Percentiles rank a stretch among this genome's conserved stretches.
phyloP scores from a whole-genome alignment of 2,888 invertebrate genomes.

The Alloplasta piceator region DNA sequence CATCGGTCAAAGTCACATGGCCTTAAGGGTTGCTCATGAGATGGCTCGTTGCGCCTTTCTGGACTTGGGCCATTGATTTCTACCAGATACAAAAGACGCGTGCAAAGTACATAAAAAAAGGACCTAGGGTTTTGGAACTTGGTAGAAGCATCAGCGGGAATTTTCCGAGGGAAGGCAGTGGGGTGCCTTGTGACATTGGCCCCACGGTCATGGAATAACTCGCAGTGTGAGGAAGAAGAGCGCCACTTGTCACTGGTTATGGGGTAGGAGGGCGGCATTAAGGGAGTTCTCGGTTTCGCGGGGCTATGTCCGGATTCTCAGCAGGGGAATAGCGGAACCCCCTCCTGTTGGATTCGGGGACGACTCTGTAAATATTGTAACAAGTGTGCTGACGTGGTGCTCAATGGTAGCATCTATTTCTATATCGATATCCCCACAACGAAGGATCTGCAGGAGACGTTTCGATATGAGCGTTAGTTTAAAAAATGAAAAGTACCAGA shows the following conservation, averaged over 20 bases:
- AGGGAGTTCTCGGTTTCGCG: constrained; percentile 50
- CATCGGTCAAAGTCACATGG: too few relatives aligned
- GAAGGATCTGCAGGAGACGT: too few relatives aligned
- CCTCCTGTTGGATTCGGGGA: constrained; percentile 75
- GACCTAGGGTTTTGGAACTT: constrained; percentile 62
- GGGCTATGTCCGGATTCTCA: constrained; percentile 45
- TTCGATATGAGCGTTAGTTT: too few relatives aligned
- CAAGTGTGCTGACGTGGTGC: constrained; percentile 80
- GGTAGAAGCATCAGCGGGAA: constrained; percentile 18
- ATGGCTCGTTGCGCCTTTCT: too few relatives aligned
- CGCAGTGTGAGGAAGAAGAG: constrained; percentile 57
- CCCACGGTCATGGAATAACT: too few relatives aligned
- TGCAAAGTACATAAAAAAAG: constrained; percentile 25
- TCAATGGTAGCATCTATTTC: too few relatives aligned
- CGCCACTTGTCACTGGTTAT: constrained; percentile 79
- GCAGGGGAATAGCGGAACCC: constrained; percentile 71
- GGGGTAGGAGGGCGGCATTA: constrained; percentile 61
- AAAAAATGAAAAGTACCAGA: too few relatives aligned
- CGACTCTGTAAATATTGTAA: constrained; percentile 83
- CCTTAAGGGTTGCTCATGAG: too few relatives aligned
- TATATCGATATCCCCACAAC: too few relatives aligned
- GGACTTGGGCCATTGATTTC: too few relatives aligned
- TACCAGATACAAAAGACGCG: too few relatives aligned
- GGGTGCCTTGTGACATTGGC: constrained; percentile 64
- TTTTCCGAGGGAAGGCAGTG: constrained; percentile 8